Evolutionary conservation across 2,797 vertebrate genomes (phyloP), one percentile per base, ranked within the genome.

Genomic region (Apodemus agrarius): DNA sequence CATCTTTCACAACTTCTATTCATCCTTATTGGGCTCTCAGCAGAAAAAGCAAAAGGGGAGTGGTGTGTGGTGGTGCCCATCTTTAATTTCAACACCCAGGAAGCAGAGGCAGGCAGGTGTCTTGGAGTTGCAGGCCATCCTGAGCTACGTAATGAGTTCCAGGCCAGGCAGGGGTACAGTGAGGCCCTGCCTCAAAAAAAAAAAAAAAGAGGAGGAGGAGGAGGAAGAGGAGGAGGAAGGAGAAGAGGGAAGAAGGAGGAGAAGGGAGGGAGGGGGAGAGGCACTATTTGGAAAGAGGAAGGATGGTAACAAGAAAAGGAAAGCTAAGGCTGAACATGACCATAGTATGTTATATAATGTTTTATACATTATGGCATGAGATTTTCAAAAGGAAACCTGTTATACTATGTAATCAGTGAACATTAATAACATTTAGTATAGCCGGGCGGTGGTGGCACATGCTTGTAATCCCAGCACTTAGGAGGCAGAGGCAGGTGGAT

Each of bases 221-320:
- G 16, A 16, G 0, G 21, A 17, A 11, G 1, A 9, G 24, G 13
- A 29, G 29, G 6, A 5, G 0, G n/a, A 2, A n/a, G 21, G 11
- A 17, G 21, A 13, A 52, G 52, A 52, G 52, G 0, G 54, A 6
- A n/a, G 21, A 12, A 17, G 21, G 17, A 11, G 29, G 5, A 1
- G 31, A 19, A 34, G 31, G 31, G 10, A 37, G 14, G n/a, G 14
- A 11, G 24, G 16, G 6, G 2, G 0, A 9, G 13, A n/a, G 8
- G 1, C 80, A 63, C 37, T 83, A 63, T 61, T 61, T 61, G 22
- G 22, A 63, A 83, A 31, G 57, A 83, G 37, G 40, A 34, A 49
- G 17, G 17, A n/a, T 34, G 31, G 43, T 1, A 29, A 22, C 19
- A 22, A 69, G 63, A 26, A 86, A 85, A 46, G 85, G 2, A 57